These are phyloP conservation scores for Isoperla grammatica DNA, from an alignment of 2,888 invertebrate species.

Conservation along the genomic window DNA sequence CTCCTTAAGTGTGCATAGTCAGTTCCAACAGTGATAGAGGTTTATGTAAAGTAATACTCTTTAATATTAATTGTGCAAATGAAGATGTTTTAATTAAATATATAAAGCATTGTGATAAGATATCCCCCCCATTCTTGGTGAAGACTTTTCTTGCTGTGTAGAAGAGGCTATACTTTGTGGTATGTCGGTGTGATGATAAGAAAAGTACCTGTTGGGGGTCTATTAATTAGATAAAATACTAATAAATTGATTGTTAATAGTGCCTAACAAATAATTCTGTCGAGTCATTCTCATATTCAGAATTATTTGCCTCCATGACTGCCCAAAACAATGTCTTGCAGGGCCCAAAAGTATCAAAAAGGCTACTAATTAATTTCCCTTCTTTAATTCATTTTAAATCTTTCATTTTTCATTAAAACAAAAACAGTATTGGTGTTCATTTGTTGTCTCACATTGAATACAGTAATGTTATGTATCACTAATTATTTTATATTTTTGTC, in stretches of 20 bases:
- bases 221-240: background rate
- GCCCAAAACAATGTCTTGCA: too few relatives aligned
- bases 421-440: slow-evolving; percentile 16
- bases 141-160: slow-evolving; percentile 15
- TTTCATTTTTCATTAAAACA: background rate
- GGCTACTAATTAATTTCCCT: too few relatives aligned
- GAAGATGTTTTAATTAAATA: slow-evolving; percentile 15
- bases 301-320: too few relatives aligned
- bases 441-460: background rate
- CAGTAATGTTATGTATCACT: slow-evolving; percentile 1
- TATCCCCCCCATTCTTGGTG: background rate
- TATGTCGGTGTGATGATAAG: slow-evolving; percentile 10
- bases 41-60: slow-evolving; percentile 17
- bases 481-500: slow-evolving; percentile 11
- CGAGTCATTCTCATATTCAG: too few relatives aligned
- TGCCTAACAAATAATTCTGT: slow-evolving; percentile 2
- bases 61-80: slow-evolving; percentile 15
- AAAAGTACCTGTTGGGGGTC: slow-evolving; percentile 14
- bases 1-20: slow-evolving; percentile 15
- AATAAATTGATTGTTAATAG: slow-evolving; percentile 16
- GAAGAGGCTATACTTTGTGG: background rate
- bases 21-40: slow-evolving; percentile 13
- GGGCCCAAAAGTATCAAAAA: too few relatives aligned
- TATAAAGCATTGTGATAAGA: slow-evolving; percentile 18
- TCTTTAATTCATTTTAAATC: too few relatives aligned